Evolutionary conservation across 2,113 vertebrate species (phyloP).

Genomic region (Odontesthes bonariensis): DNA sequence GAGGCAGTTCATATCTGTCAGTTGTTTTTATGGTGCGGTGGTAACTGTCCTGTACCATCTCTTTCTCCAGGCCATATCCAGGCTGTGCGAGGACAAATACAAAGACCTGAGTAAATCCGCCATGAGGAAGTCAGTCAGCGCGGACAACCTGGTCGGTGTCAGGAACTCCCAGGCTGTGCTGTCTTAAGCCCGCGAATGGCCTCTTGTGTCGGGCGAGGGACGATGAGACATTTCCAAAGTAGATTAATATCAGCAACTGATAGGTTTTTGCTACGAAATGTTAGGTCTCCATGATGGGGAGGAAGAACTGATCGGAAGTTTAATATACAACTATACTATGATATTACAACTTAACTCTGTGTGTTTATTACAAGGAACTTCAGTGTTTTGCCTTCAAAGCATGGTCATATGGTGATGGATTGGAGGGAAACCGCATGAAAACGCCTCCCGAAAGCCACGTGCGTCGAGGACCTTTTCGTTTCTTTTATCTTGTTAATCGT

Average conservation of each 20-base stretch:
- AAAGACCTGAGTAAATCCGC: slow-evolving; percentile 92
- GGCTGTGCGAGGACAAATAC: slow-evolving; percentile 96
- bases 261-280: slow-evolving; percentile 18
- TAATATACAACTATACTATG: slow-evolving; percentile 39
- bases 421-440: slow-evolving; percentile 51
- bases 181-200: slow-evolving; percentile 80
- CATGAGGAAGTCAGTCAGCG: slow-evolving; percentile 92
- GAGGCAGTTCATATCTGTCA: too few species aligned
- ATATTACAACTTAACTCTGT: slow-evolving; percentile 38
- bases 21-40: too few species aligned
- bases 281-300: slow-evolving; percentile 15
- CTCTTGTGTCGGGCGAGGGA: background rate
- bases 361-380: slow-evolving; percentile 56
- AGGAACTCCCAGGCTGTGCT: slow-evolving; percentile 93
- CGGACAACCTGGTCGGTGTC: slow-evolving; percentile 93
- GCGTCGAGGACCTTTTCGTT: background rate
- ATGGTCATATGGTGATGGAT: slow-evolving; percentile 43
- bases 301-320: slow-evolving; percentile 17
- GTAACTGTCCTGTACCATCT: background rate
- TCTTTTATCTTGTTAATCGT: background rate
- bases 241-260: slow-evolving; percentile 26
- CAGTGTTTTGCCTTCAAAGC: slow-evolving; percentile 47
- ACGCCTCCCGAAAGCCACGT: slow-evolving; percentile 37
- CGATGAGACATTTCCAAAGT: slow-evolving; percentile 21
- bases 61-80: slow-evolving; percentile 90